These are phyloP conservation scores for Microchrysa polita DNA, from an alignment of 2,888 invertebrate species.

Conservation along the genomic window DNA sequence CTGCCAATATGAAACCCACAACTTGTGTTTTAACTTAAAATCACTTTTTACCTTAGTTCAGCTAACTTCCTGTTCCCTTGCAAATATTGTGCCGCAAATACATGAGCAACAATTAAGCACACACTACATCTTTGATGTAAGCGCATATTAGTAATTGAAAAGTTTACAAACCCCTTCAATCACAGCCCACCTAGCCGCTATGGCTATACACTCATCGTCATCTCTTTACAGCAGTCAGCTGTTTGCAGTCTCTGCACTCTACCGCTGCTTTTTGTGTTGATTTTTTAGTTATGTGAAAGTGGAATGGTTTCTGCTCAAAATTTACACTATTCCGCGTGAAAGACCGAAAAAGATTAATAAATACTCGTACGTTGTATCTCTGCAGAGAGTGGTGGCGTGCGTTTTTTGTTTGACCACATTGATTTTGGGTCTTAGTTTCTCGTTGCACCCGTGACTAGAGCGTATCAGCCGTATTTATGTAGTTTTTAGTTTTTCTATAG, in stretches of 20 bases:
- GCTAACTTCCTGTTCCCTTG: too few species aligned
- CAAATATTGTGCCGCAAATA: too few species aligned
- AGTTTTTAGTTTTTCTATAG: neutral
- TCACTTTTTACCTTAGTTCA: too few species aligned
- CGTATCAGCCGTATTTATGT: too few species aligned
- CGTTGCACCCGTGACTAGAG: too few species aligned
- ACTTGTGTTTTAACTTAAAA: too few species aligned
- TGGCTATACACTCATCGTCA: neutral
- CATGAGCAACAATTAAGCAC: too few species aligned
- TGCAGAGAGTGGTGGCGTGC: neutral
- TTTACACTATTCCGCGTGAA: constrained; percentile 29
- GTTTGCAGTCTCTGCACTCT: neutral
- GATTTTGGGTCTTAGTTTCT: too few species aligned
- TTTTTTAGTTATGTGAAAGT: constrained; percentile 37
- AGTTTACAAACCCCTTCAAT: constrained; percentile 1
- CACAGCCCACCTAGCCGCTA: neutral
- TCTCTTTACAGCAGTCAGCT: constrained; percentile 14
- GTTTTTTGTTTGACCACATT: too few species aligned
- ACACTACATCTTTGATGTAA: too few species aligned
- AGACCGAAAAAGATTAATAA: neutral
- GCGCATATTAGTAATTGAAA: neutral
- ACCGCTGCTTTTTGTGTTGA: constrained; percentile 11
- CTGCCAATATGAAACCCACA: too few species aligned
- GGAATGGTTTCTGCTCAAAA: constrained; percentile 17
- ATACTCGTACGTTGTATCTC: neutral